These are phyloP conservation scores for Ranitomeya variabilis DNA, from an alignment of 2,113 vertebrate genomes.

Conservation along the genomic window DNA sequence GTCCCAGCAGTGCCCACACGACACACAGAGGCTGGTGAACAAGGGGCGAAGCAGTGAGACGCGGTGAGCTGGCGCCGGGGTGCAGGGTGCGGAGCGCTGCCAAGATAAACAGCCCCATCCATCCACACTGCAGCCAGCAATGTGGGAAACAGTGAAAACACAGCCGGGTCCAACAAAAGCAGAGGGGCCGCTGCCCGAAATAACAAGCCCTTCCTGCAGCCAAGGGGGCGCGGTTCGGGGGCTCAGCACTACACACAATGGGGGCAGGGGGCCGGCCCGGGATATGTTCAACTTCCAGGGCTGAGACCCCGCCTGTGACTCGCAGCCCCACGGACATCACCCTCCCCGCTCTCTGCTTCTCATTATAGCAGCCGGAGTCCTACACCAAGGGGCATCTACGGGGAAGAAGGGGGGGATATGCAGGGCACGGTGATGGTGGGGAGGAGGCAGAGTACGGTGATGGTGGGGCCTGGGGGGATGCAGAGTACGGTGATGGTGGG, in stretches of 20 bases:
- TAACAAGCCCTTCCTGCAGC: conserved; percentile 36
- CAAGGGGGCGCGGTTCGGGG: neutral
- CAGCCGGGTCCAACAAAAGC: conserved; percentile 41
- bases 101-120: conserved; percentile 29
- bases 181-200: conserved; percentile 7
- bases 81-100: neutral
- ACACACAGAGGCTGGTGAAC: neutral
- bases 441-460: too few relatives aligned
- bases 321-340: neutral
- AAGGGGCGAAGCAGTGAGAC: too few relatives aligned
- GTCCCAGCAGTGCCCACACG: neutral
- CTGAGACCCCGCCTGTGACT: neutral
- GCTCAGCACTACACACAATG: neutral
- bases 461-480: too few relatives aligned
- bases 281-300: neutral
- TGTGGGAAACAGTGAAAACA: conserved; percentile 24
- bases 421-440: too few relatives aligned
- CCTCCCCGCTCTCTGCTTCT: conserved; percentile 5
- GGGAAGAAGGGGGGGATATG: too few relatives aligned
- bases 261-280: neutral
- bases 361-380: neutral
- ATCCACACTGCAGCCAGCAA: neutral
- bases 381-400: neutral
- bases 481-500: too few relatives aligned
- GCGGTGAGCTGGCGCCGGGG: neutral